Conservation (phyloP, 30 jellyfish, hydroid and myxozoan species). For the Rhopilema esculentum region DNA sequence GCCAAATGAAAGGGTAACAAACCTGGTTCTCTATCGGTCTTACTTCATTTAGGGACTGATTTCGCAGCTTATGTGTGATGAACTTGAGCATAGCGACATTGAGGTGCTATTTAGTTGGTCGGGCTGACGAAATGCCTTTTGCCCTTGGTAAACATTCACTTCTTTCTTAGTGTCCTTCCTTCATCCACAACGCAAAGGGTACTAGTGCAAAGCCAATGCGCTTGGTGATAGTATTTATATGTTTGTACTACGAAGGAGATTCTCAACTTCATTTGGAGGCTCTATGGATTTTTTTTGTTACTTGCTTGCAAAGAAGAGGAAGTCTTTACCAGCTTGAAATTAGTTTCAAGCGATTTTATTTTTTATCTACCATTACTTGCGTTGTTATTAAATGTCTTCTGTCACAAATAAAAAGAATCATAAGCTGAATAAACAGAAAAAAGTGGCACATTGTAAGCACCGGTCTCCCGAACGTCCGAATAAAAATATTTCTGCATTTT, state of each 20-base stretch:
- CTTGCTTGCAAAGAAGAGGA: no score
- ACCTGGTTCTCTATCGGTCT: conserved; percentile 68
- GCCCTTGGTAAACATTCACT: conserved; percentile 1
- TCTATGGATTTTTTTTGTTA: background rate
- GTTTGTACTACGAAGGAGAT: conserved; percentile 21
- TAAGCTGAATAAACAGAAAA: no score
- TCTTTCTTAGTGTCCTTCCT: background rate
- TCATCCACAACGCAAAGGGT: conserved; percentile 20
- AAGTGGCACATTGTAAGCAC: no score
- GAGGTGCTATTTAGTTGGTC: conserved; percentile 22
- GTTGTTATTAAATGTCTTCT: no score
- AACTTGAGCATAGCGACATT: conserved; percentile 79
- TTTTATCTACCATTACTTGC: no score
- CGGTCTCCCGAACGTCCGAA: no score
- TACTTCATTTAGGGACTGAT: conserved; percentile 73
- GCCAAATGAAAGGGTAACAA: background rate
- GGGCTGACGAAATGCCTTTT: conserved; percentile 54
- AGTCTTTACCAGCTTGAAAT: no score
- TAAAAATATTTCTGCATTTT: no score
- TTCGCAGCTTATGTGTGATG: conserved; percentile 67
- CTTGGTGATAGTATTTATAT: background rate
- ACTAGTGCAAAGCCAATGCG: background rate
- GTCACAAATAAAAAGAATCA: no score
- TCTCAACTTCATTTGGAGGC: conserved; percentile 20
- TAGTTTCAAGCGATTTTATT: no score